Evolutionary conservation across 2,888 invertebrate genomes (phyloP).

Genomic region (Lepidocyrtoides sp.): DNA sequence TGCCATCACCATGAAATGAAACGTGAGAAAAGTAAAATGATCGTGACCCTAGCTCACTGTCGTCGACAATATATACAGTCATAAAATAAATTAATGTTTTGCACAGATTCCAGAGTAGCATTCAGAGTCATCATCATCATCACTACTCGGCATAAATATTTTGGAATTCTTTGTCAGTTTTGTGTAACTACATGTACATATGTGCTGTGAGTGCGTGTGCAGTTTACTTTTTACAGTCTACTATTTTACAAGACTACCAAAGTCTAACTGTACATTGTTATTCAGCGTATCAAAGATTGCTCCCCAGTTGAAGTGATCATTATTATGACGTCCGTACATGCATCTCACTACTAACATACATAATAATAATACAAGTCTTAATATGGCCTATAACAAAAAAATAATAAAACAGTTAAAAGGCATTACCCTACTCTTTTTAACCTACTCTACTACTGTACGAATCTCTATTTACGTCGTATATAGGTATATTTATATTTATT

Average conservation of each 20-base stretch:
- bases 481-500: not conserved
- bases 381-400: slow-evolving; percentile 51
- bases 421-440: slow-evolving; percentile 31
- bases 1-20: slow-evolving; percentile 30
- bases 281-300: slow-evolving; percentile 71
- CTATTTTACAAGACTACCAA: slow-evolving; percentile 38
- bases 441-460: not conserved
- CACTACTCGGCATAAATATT: no score
- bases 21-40: slow-evolving; percentile 3
- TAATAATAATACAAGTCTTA: not conserved
- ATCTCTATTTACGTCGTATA: not conserved
- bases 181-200: no score
- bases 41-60: not conserved
- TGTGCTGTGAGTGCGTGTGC: not conserved
- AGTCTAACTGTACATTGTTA: slow-evolving; percentile 61
- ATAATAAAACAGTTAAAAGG: slow-evolving; percentile 39
- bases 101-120: slow-evolving; percentile 13
- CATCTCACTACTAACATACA: slow-evolving; percentile 38
- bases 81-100: slow-evolving; percentile 42
- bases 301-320: slow-evolving; percentile 74
- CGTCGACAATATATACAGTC: slow-evolving; percentile 5
- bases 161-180: not conserved
- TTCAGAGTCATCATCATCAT: slow-evolving; percentile 23
- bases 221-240: not conserved
- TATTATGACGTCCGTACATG: slow-evolving; percentile 46